Percentiles rank a stretch among this genome's conserved stretches.
These are phyloP conservation scores for Xestia rhomboidea DNA, from an alignment of 2,888 invertebrate genomes.

Conservation along the genomic window DNA sequence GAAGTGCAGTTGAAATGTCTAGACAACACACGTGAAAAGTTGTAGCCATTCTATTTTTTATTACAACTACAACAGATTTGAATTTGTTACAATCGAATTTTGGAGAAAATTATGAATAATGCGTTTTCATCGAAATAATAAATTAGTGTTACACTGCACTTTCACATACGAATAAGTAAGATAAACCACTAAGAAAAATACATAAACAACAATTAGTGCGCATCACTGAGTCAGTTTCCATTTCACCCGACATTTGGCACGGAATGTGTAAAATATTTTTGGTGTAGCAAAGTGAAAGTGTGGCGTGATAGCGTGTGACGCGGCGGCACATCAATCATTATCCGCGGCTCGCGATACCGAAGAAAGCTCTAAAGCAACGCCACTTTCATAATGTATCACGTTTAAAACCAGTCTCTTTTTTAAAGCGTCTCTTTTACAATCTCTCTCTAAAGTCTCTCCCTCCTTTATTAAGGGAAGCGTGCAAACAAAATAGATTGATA, in stretches of 20 bases:
- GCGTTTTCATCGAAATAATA: slow-evolving; percentile 4
- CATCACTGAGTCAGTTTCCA: slow-evolving; percentile 69
- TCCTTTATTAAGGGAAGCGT: slow-evolving; percentile 80
- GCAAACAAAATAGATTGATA: slow-evolving; percentile 88
- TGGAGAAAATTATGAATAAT: not conserved
- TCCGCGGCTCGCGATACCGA: slow-evolving; percentile 84
- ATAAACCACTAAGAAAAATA: slow-evolving; percentile 16
- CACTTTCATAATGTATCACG: slow-evolving; percentile 88
- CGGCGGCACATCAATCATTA: slow-evolving; percentile 87
- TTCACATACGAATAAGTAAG: slow-evolving; percentile 19
- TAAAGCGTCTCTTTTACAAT: slow-evolving; percentile 79
- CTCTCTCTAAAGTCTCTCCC: slow-evolving; percentile 68
- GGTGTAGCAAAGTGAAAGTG: slow-evolving; percentile 82
- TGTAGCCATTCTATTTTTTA: slow-evolving; percentile 15
- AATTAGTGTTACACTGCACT: slow-evolving; percentile 19
- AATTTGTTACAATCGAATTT: slow-evolving; percentile 6
- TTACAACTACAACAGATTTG: slow-evolving; percentile 10
- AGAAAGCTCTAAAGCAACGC: slow-evolving; percentile 87
- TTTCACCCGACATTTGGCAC: slow-evolving; percentile 73
- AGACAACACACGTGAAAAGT: slow-evolving; percentile 19
- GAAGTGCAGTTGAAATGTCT: slow-evolving; percentile 29
- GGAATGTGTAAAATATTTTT: slow-evolving; percentile 84
- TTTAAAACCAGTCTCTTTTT: slow-evolving; percentile 83
- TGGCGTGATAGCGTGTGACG: slow-evolving; percentile 82
- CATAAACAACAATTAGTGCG: slow-evolving; percentile 53